These are phyloP conservation scores for Nezara viridula DNA, from an alignment of 2,888 invertebrate species.

Conservation along the genomic window DNA sequence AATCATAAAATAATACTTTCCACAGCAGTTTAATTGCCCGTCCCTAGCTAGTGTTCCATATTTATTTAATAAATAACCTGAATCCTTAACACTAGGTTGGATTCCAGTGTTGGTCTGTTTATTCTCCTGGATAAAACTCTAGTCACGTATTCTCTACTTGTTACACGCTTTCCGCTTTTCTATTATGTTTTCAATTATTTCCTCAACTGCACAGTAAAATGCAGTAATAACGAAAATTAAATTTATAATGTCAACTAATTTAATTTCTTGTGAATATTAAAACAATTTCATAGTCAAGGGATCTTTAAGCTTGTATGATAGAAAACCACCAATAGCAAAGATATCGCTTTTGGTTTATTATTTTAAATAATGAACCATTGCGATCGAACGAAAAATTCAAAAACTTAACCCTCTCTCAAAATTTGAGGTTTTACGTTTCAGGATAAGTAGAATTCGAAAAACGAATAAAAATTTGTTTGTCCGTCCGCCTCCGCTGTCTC, in stretches of 20 bases:
- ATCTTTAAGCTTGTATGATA: too few relatives aligned
- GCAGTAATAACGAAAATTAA: not conserved
- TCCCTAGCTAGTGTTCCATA: not conserved
- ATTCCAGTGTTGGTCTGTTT: not conserved
- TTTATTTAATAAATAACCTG: not conserved
- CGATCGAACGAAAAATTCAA: too few relatives aligned
- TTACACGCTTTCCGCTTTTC: not conserved
- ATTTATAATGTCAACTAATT: not conserved
- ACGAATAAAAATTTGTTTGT: too few relatives aligned
- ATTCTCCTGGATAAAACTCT: not conserved
- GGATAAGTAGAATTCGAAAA: too few relatives aligned
- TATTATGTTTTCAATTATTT: constrained; percentile 12
- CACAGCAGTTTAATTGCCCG: not conserved
- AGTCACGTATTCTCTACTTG: constrained; percentile 24
- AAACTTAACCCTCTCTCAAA: too few relatives aligned
- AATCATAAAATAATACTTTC: not conserved
- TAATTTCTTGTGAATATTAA: too few relatives aligned
- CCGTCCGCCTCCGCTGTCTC: too few relatives aligned
- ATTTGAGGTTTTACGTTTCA: too few relatives aligned
- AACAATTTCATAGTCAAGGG: too few relatives aligned
- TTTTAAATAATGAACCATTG: too few relatives aligned
- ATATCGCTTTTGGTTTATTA: too few relatives aligned
- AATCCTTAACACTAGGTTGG: not conserved
- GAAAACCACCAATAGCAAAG: too few relatives aligned
- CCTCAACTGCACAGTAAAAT: not conserved